Evolutionary conservation across 2,113 vertebrate genomes (phyloP), one percentile per base, ranked within the genome.

Genomic region (Hirundichthys speculiger): DNA sequence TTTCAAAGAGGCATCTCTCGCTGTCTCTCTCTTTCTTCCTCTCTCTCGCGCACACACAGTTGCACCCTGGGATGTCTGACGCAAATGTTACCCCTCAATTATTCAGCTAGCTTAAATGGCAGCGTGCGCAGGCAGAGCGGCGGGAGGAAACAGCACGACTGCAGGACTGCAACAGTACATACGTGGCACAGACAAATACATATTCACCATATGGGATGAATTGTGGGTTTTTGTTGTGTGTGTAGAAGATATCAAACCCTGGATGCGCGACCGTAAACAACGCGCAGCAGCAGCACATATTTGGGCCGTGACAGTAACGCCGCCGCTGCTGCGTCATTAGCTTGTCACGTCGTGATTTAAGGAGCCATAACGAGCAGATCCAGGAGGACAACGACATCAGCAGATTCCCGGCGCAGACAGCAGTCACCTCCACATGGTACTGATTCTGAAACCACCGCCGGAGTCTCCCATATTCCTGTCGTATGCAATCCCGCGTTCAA

Each of bases 71-170:
- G 88, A 79, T 8, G 74, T 65, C 77, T 83, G 77, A 72, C 64
- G 70, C 71, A 93, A 93, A 92, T 91, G 91, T 84, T 91, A 89
- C 77, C 86, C 65, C 86, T 92, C 88, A 92, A 93, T 93, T 89
- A 93, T 93, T 93, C 83, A 93, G 27, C 76, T 42, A 51, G 64
- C 90, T 86, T 91, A 92, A 92, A 92, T 92, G 92, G 88, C 91
- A 92, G 79, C 72, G 80, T 76, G 73, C 79, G 58, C 69, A n/a
- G 60, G 73, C 55, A 64, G 63, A 21, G 50, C 45, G 27, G 74
- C 41, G 67, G 67, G 69, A 71, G 69, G 61, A 52, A 34, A 39
- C 38, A 72, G 61, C 49, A 41, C 12, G 43, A 34, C 46, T 43
- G 12, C 41, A 3, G 14, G 18, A 69, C 45, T 5, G 19, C 39